Evolutionary conservation across 2,797 vertebrate species (phyloP).

Genomic region (Cuniculus paca): DNA sequence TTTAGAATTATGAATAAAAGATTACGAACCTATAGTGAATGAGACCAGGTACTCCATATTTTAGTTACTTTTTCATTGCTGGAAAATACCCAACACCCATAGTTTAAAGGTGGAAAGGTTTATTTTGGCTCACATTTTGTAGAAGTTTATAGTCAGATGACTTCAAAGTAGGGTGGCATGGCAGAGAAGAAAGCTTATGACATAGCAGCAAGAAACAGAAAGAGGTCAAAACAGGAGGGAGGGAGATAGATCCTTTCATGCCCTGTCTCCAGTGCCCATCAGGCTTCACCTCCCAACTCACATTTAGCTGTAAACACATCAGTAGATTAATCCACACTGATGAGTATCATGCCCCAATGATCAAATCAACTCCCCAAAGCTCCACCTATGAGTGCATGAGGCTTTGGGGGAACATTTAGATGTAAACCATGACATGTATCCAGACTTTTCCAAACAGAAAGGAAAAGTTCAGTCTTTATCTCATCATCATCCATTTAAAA

Average conservation of each 20-base stretch:
- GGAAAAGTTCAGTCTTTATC: neutral
- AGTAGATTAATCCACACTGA: neutral
- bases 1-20: conserved; percentile 1
- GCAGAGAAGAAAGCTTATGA: neutral
- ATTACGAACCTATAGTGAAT: neutral
- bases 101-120: neutral
- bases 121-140: neutral
- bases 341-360: neutral
- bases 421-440: neutral
- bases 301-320: neutral
- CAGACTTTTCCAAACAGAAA: neutral
- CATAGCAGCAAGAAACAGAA: neutral
- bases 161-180: neutral
- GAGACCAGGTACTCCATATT: neutral
- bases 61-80: neutral
- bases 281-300: neutral
- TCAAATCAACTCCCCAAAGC: neutral
- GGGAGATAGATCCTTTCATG: neutral
- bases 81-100: neutral
- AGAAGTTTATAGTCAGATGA: neutral
- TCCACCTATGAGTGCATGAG: neutral
- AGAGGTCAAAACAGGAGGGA: neutral
- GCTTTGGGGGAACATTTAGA: neutral
- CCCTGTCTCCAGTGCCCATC: neutral
- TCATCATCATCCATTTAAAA: neutral